phyloP scores from a whole-genome alignment of 1,140 invertebrate species.

The Danaus plexippus region DNA sequence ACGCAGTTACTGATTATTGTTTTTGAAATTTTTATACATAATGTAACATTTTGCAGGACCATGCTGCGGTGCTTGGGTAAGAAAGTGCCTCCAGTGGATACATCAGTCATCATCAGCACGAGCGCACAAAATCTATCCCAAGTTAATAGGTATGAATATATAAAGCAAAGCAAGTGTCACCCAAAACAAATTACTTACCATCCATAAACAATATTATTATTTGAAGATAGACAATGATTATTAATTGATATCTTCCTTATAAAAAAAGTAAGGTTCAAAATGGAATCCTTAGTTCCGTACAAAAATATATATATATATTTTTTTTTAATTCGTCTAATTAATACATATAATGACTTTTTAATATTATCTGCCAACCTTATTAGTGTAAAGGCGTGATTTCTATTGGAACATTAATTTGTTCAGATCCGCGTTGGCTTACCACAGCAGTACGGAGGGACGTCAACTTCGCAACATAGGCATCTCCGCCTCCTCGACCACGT shows the following conservation, averaged over 20 bases:
- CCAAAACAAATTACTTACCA: too few species aligned
- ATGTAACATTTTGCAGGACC: conserved; percentile 74
- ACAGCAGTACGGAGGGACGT: conserved; percentile 73
- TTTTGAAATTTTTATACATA: background rate
- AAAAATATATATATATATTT: too few species aligned
- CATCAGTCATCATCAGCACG: conserved; percentile 78
- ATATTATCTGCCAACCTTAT: too few species aligned
- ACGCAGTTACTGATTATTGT: conserved; percentile 1
- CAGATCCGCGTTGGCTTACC: conserved; percentile 88
- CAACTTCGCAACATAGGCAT: conserved; percentile 87
- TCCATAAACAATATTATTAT: too few species aligned
- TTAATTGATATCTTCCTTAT: too few species aligned
- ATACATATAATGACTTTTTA: too few species aligned
- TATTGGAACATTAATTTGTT: background rate
- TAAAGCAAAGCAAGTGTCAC: too few species aligned
- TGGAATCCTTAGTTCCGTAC: too few species aligned
- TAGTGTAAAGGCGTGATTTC: too few species aligned
- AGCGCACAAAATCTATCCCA: conserved; percentile 81
- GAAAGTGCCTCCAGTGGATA: conserved; percentile 86
- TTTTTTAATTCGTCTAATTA: too few species aligned
- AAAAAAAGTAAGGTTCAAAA: too few species aligned
- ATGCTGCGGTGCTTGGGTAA: conserved; percentile 84
- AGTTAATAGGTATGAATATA: conserved; percentile 64
- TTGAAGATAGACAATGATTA: too few species aligned
- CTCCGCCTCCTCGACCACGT: conserved; percentile 95